phyloP scores from a whole-genome alignment of 2,888 invertebrate species.

The Caenorhabditis doughertyi region DNA sequence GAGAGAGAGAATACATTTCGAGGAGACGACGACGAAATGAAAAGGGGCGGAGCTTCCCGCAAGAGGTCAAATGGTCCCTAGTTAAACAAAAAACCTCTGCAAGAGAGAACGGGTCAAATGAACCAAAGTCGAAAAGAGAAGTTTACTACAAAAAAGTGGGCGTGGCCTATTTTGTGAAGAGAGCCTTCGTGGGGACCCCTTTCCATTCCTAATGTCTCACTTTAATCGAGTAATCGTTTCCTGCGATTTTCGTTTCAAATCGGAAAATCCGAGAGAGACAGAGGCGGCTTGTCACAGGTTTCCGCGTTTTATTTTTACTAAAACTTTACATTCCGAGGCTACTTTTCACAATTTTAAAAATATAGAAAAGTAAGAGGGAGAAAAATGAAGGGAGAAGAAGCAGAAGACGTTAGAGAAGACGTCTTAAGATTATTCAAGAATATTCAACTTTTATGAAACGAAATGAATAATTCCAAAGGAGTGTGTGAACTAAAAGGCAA shows the following conservation, averaged over 20 bases:
- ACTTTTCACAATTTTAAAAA: conserved; percentile 19
- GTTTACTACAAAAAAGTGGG: conserved; percentile 9
- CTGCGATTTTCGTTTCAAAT: conserved; percentile 68
- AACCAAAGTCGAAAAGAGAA: neutral
- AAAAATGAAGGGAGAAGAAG: neutral
- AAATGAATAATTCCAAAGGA: conserved; percentile 45
- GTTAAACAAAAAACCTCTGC: conserved; percentile 17
- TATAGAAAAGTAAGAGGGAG: neutral
- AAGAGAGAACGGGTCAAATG: neutral
- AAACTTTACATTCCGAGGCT: conserved; percentile 19
- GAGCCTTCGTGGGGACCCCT: neutral
- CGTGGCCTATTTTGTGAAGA: conserved; percentile 3
- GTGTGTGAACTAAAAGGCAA: conserved; percentile 47
- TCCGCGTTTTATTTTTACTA: conserved; percentile 61
- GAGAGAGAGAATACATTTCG: too few relatives aligned
- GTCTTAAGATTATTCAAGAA: conserved; percentile 5
- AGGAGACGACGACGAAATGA: too few relatives aligned
- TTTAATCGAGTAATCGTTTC: conserved; percentile 68
- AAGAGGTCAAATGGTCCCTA: conserved; percentile 25
- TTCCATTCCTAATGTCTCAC: conserved; percentile 48
- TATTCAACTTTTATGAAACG: conserved; percentile 58
- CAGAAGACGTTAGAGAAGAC: too few relatives aligned
- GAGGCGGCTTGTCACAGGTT: conserved; percentile 51
- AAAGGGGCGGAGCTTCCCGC: conserved; percentile 21
- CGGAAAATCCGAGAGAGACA: neutral